A percentile compares a stretch with the other conserved stretches of the same genome.
Evolutionary conservation across 2,888 invertebrate genomes (phyloP).

Genomic region (Drosophila suboccidentalis): DNA sequence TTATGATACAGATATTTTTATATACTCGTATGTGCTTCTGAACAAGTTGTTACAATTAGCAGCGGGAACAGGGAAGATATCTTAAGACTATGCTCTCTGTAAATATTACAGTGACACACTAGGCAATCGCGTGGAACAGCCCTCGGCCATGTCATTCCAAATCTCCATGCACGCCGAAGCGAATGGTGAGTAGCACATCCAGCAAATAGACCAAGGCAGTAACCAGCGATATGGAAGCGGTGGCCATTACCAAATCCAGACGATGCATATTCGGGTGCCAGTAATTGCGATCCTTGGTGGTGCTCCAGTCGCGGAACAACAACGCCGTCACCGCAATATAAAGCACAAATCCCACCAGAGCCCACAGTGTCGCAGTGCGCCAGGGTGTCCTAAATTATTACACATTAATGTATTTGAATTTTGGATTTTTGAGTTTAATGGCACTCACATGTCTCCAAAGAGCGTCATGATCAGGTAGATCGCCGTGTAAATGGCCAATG

Average conservation of each 20-base stretch:
- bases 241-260: conserved; percentile 83
- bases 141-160: conserved; percentile 75
- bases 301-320: conserved; percentile 84
- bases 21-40: conserved; percentile 33
- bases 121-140: conserved; percentile 26
- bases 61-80: conserved; percentile 12
- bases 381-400: conserved; percentile 79
- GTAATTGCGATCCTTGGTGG: conserved; percentile 84
- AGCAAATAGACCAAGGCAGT: conserved; percentile 81
- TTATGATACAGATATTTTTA: conserved; percentile 42
- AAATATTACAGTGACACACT: conserved; percentile 70
- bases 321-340: conserved; percentile 81
- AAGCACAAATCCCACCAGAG: conserved; percentile 82
- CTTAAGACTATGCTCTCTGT: conserved; percentile 65
- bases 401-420: fast-evolving
- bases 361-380: conserved; percentile 84
- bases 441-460: conserved; percentile 84
- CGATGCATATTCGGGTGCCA: conserved; percentile 86
- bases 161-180: conserved; percentile 84
- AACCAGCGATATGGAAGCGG: conserved; percentile 83
- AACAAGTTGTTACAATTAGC: conserved; percentile 62
- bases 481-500: conserved; percentile 83
- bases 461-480: conserved; percentile 84
- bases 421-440: background rate
- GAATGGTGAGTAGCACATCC: conserved; percentile 83